Evolutionary conservation across 2,113 vertebrate genomes (phyloP).

Genomic region (Beaufortia kweichowensis): DNA sequence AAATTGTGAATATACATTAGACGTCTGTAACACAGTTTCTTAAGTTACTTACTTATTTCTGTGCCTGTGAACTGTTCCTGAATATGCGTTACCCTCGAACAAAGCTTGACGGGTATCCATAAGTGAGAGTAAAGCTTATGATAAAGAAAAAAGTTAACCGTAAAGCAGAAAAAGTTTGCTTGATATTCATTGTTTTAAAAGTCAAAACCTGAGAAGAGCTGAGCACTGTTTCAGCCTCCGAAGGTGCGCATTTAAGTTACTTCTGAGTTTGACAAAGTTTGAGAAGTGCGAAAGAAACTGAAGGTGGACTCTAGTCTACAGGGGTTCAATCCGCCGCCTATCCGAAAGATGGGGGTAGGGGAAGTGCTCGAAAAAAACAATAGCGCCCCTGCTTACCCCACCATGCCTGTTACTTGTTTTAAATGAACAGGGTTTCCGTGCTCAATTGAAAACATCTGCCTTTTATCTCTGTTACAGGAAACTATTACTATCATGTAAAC

Average conservation of each 20-base stretch:
- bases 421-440: background rate
- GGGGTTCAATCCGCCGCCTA: constrained; percentile 59
- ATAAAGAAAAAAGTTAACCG: constrained; percentile 63
- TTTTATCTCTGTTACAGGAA: constrained; percentile 20
- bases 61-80: constrained; percentile 66
- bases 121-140: constrained; percentile 59
- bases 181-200: constrained; percentile 49
- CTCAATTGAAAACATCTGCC: constrained; percentile 38
- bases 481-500: background rate
- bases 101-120: constrained; percentile 66
- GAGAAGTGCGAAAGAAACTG: constrained; percentile 65
- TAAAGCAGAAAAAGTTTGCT: constrained; percentile 51
- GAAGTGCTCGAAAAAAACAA: constrained; percentile 39
- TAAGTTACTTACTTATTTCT: constrained; percentile 69
- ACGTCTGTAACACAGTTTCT: background rate
- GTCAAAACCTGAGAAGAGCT: background rate
- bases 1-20: background rate
- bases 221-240: background rate
- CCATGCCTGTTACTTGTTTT: background rate
- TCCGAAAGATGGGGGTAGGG: constrained; percentile 39
- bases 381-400: constrained; percentile 33
- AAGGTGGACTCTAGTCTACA: constrained; percentile 56
- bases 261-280: constrained; percentile 63
- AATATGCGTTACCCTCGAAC: constrained; percentile 64
- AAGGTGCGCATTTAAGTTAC: constrained; percentile 4